Conservation (phyloP, 35 echinoderm and acorn worm species). For the Lytechinus variegatus region DNA sequence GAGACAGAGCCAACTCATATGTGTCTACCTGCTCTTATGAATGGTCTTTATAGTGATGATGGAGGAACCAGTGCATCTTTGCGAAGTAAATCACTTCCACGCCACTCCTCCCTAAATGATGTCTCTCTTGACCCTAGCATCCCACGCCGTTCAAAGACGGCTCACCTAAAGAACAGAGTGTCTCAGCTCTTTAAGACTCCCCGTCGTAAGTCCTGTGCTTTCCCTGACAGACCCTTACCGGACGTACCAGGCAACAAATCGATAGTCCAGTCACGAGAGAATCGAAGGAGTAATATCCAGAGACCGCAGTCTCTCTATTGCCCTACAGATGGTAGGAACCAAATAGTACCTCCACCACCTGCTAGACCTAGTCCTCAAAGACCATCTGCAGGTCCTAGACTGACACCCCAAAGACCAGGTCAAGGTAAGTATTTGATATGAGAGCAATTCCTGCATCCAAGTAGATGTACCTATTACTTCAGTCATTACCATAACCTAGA, state of each 20-base stretch:
- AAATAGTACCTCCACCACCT: conserved; percentile 29
- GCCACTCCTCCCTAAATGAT: conserved; percentile 33
- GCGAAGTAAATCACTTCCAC: conserved; percentile 44
- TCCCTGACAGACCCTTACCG: conserved; percentile 30
- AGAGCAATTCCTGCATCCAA: not conserved
- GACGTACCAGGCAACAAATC: conserved; percentile 35
- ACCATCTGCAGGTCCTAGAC: not conserved
- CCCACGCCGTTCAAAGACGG: conserved; percentile 42
- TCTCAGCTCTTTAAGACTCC: conserved; percentile 45
- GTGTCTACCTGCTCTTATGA: conserved; percentile 42
- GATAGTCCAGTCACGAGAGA: conserved; percentile 14
- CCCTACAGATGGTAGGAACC: conserved; percentile 20
- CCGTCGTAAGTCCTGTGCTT: conserved; percentile 37
- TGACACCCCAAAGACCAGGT: not conserved
- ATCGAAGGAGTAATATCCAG: conserved; percentile 25
- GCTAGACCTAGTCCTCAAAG: conserved; percentile 31
- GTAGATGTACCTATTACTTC: not conserved
- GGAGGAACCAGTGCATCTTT: not conserved
- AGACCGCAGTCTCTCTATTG: conserved; percentile 46
- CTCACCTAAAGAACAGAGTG: conserved; percentile 42
- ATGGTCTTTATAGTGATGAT: not conserved
- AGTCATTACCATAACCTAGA: not conserved
- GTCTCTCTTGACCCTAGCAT: conserved; percentile 8
- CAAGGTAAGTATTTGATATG: not conserved
- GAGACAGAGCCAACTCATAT: conserved; percentile 39